Evolutionary conservation across 1,140 invertebrate genomes (phyloP).

Genomic region (Drosophila subpulchrella): DNA sequence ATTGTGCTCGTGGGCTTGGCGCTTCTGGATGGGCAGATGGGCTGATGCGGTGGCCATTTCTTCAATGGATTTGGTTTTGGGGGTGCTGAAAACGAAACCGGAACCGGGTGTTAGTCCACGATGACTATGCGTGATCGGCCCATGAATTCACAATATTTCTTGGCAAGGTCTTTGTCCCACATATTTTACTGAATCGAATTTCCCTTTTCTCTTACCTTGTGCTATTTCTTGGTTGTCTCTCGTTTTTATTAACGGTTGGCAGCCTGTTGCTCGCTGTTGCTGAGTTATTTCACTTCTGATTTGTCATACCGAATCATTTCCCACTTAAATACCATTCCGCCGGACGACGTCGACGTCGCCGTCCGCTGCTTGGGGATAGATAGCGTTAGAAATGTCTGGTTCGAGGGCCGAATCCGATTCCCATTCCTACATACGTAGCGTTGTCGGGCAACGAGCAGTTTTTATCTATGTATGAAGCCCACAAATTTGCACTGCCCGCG

Average conservation of each 20-base stretch:
- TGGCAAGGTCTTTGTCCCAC: slow-evolving; percentile 21
- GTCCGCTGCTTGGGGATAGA: slow-evolving; percentile 16
- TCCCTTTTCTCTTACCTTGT: slow-evolving; percentile 32
- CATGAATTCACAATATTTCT: slow-evolving; percentile 26
- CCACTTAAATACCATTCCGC: slow-evolving; percentile 70
- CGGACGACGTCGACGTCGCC: slow-evolving; percentile 16
- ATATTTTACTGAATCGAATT: slow-evolving; percentile 37
- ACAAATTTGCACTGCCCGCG: slow-evolving; percentile 8
- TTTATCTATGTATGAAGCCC: slow-evolving; percentile 44
- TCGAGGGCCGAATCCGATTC: slow-evolving; percentile 12
- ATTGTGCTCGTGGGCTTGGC: slow-evolving; percentile 65
- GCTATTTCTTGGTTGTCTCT: slow-evolving; percentile 8
- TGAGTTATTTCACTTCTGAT: slow-evolving; percentile 77
- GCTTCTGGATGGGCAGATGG: slow-evolving; percentile 69
- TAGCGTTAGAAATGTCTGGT: slow-evolving; percentile 58
- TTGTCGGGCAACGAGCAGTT: slow-evolving; percentile 20
- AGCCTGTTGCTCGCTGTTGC: slow-evolving; percentile 54
- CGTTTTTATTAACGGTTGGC: slow-evolving; percentile 9
- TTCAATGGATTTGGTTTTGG: neutral
- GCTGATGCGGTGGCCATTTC: slow-evolving; percentile 50
- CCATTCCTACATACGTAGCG: slow-evolving; percentile 4
- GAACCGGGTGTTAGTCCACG: slow-evolving; percentile 21
- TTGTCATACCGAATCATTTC: slow-evolving; percentile 71
- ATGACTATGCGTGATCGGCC: slow-evolving; percentile 20
- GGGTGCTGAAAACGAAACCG: slow-evolving; percentile 25